Evolutionary conservation across 2,113 vertebrate genomes (phyloP).

Genomic region (Myocastor coypus): DNA sequence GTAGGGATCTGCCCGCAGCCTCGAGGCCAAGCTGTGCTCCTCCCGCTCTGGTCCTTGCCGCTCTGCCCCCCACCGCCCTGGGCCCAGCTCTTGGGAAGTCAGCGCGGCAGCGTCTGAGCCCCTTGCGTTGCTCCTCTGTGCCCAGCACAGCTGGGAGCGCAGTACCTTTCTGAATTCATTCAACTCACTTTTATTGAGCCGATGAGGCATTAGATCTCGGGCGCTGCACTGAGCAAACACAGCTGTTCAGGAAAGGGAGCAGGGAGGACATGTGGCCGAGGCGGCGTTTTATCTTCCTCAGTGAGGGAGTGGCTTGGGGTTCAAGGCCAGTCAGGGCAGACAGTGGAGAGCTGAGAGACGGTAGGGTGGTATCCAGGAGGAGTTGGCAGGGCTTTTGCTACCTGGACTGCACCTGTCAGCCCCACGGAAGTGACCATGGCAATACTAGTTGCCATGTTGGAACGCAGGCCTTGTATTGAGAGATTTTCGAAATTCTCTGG

Average conservation of each 20-base stretch:
- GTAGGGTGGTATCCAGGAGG: background rate
- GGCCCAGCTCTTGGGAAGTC: background rate
- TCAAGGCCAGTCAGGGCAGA: background rate
- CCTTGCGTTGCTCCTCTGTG: background rate
- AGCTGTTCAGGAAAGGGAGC: background rate
- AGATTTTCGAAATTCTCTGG: background rate
- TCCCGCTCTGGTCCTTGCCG: background rate
- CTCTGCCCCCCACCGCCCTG: background rate
- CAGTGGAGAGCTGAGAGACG: background rate
- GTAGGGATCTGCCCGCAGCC: background rate
- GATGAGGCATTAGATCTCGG: background rate
- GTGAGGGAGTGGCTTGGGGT: background rate
- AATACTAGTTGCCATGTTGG: background rate
- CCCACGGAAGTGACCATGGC: background rate
- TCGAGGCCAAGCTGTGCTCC: background rate
- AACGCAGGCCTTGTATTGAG: background rate
- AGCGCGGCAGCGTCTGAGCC: no score
- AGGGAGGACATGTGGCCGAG: background rate
- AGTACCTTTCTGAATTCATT: slow-evolving; percentile 1
- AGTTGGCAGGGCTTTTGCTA: background rate
- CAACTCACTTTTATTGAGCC: background rate
- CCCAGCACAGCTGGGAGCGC: background rate
- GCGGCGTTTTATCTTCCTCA: background rate
- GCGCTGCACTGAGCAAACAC: background rate
- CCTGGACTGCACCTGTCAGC: background rate